Base-by-base conservation (phyloP, 2,888 invertebrate species). In the Harpalus rufipes region DNA sequence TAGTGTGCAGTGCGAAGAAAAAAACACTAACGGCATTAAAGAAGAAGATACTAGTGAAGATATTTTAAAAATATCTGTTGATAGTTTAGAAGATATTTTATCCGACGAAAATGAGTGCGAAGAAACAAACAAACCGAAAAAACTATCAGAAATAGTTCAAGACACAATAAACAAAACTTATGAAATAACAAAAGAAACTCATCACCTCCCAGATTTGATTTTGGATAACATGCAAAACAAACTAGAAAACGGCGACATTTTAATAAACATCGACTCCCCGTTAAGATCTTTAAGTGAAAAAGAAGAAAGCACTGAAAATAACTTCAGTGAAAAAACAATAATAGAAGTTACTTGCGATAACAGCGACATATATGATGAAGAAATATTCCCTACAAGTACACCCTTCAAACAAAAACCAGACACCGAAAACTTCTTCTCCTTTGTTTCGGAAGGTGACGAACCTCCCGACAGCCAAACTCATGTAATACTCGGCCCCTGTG, bases 401-500 rank as follows among this genome's bases (percentile, higher is more conserved):
- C 78, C 78, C n/a, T 78, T 83, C 44, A 51, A 59, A 59, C 56
- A 78, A 16, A 78, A 78, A 21, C 10, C 76, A 25, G 58, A 74
- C 14, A 39, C 41, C 10, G 78, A 61, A 3, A 16, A n/a, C 12
- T 39, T 61, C 39, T 72, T 85, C 18, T 85, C 85, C 8, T 85
- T 80, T 14, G 80, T 85, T 16, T 85, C 85, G 8, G 85, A 85
- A 79, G 85, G 80, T 5, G 85, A 85, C 25, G 85, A 85, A 41
- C 51, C 41, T 25, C 78, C 56, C 32, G 83, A 83, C 44, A 76
- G 44, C 21, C 78, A 92, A 88, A 92, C 92, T 85, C 92, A 92
- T n/a, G 93, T 94, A 5, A 93, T 93, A 10, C 87, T 94, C 58
- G 93, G 93, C 0, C 92, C 93, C 0, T 93, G 93, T 87, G 93